phyloP scores from a whole-genome alignment of 2,888 invertebrate genomes.

The Acanthosepion lycidas region DNA sequence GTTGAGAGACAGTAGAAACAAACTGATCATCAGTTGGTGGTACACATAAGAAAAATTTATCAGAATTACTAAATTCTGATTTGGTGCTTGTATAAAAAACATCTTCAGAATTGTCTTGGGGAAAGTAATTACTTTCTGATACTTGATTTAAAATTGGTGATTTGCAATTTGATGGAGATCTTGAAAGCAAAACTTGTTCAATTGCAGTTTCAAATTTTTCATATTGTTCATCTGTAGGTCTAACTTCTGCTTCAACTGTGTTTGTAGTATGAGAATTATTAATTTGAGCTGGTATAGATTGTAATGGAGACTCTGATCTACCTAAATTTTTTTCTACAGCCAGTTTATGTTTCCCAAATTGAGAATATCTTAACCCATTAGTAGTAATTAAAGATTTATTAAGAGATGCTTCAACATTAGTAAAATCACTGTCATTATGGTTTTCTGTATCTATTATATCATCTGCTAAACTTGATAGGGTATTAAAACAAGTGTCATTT shows the following conservation, averaged over 20 bases:
- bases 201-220: neutral
- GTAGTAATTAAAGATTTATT: too few species aligned
- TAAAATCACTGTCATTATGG: neutral
- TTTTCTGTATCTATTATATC: neutral
- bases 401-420: neutral
- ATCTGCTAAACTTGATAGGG: neutral
- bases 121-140: neutral
- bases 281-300: neutral
- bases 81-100: too few species aligned
- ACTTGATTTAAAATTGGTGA: neutral
- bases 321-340: neutral
- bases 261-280: neutral
- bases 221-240: neutral
- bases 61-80: neutral
- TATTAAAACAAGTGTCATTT: neutral
- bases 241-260: neutral
- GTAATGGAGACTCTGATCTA: neutral
- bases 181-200: neutral
- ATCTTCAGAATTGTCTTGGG: neutral
- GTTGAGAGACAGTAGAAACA: slow-evolving; percentile 15
- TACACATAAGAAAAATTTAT: neutral
- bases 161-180: neutral
- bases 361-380: neutral
- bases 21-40: neutral
- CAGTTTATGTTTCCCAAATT: neutral